Percentiles rank a stretch among this genome's conserved stretches.
Evolutionary conservation across 92 coral and sea anemone genomes (phyloP).

Genomic region (Blastomussa wellsi): DNA sequence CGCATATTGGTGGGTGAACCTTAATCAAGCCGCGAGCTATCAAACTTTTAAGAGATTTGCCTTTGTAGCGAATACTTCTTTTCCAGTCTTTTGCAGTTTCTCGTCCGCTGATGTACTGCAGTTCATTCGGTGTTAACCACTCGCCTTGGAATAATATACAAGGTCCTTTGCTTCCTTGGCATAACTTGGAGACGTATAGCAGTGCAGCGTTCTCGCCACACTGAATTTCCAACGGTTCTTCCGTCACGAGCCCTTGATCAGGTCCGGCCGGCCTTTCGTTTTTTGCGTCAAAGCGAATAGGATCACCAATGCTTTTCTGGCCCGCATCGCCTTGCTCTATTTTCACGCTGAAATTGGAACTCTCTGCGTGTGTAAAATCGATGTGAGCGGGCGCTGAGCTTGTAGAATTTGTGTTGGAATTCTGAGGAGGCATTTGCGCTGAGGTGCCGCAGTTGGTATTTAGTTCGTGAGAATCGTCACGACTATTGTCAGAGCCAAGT

Average conservation of each 20-base stretch:
- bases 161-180: slow-evolving; percentile 99
- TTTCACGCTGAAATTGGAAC: slow-evolving; percentile 33
- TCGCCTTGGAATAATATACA: slow-evolving; percentile 92
- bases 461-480: slow-evolving; percentile 48
- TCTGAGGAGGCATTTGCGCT: slow-evolving; percentile 36
- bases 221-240: slow-evolving; percentile 95
- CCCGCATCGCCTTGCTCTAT: slow-evolving; percentile 54
- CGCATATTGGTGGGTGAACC: slow-evolving; percentile 99
- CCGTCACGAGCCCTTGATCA: slow-evolving; percentile 67
- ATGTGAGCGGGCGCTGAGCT: slow-evolving; percentile 1
- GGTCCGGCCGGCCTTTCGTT: slow-evolving; percentile 35
- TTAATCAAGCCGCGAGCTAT: slow-evolving; percentile 93
- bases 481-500: slow-evolving; percentile 31
- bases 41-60: slow-evolving; percentile 95
- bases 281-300: slow-evolving; percentile 51
- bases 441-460: slow-evolving; percentile 18
- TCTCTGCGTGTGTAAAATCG: slow-evolving; percentile 20
- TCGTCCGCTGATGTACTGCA: slow-evolving; percentile 97
- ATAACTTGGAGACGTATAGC: slow-evolving; percentile 90
- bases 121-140: slow-evolving; percentile 98
- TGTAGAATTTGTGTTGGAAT: slow-evolving; percentile 16
- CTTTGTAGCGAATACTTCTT: slow-evolving; percentile 94
- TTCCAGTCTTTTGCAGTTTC: slow-evolving; percentile 99
- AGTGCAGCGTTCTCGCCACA: slow-evolving; percentile 97
- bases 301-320: slow-evolving; percentile 50